Conservation (phyloP, 1,140 invertebrate genomes). For the Scaptomyza pallida region DNA sequence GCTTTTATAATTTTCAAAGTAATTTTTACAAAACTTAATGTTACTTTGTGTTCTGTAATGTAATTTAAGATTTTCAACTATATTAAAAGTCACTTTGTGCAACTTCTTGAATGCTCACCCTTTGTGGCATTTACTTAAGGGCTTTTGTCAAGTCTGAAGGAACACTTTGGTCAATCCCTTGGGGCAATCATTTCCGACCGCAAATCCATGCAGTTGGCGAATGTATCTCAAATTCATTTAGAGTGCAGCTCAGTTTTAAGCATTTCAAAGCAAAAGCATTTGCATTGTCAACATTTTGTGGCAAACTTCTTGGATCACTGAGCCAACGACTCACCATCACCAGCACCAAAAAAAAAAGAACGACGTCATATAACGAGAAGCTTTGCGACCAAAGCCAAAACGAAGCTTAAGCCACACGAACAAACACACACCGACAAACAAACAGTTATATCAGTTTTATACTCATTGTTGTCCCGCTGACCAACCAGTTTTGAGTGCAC, state of each 20-base stretch:
- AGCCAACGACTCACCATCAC: background rate
- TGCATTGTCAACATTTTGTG: slow-evolving; percentile 16
- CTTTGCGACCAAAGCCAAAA: slow-evolving; percentile 3
- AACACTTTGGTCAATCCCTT: slow-evolving; percentile 14
- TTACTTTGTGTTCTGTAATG: too few species aligned
- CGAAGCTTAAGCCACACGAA: slow-evolving; percentile 12
- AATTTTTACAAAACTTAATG: too few species aligned
- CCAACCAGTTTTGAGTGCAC: slow-evolving; percentile 13
- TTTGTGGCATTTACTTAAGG: slow-evolving; percentile 7
- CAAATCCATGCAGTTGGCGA: slow-evolving; percentile 13
- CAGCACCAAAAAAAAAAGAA: background rate
- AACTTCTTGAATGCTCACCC: background rate
- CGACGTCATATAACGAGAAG: background rate
- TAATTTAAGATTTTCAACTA: too few species aligned
- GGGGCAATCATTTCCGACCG: slow-evolving; percentile 23
- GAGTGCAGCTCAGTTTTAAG: slow-evolving; percentile 18
- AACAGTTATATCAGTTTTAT: slow-evolving; percentile 13
- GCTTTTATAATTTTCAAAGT: too few species aligned
- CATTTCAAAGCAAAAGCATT: slow-evolving; percentile 28
- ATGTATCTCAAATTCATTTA: slow-evolving; percentile 9
- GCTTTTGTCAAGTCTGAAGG: background rate
- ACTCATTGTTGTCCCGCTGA: slow-evolving; percentile 21
- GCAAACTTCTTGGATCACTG: slow-evolving; percentile 6
- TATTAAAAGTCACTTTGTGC: too few species aligned
- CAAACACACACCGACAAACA: background rate